Conservation (phyloP, 1,140 invertebrate species). For the Megathymus violae region DNA sequence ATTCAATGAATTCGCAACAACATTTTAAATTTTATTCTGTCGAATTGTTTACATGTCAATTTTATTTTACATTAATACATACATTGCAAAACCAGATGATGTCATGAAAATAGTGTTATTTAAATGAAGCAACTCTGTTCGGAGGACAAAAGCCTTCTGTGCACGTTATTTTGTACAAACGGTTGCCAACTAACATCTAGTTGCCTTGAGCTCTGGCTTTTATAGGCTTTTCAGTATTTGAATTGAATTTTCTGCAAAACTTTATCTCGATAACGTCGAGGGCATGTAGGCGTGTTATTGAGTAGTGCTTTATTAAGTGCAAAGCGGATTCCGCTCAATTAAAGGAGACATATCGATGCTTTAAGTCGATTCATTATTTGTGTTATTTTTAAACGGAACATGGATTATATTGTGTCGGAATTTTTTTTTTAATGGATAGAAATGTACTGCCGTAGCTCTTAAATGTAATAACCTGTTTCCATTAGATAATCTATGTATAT, state of each 20-base stretch:
- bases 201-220: constrained; percentile 22
- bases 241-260: constrained; percentile 6
- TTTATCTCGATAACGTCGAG: constrained; percentile 12
- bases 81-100: constrained; percentile 14
- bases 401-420: neutral
- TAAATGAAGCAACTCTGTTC: constrained; percentile 19
- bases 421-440: neutral
- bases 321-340: constrained; percentile 1
- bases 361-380: neutral
- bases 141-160: constrained; percentile 28
- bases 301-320: neutral
- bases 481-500: no score
- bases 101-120: constrained; percentile 21
- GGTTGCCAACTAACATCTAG: constrained; percentile 22
- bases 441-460: constrained; percentile 14
- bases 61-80: constrained; percentile 17
- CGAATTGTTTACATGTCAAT: neutral
- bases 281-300: neutral
- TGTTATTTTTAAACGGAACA: neutral
- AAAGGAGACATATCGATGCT: neutral
- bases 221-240: constrained; percentile 23
- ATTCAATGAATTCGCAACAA: no score
- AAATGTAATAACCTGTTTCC: no score
- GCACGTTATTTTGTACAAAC: constrained; percentile 32
- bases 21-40: no score